Evolutionary conservation across 2,113 vertebrate genomes (phyloP), one percentile per base, ranked within the genome.

Genomic region (Ciconia maguari): DNA sequence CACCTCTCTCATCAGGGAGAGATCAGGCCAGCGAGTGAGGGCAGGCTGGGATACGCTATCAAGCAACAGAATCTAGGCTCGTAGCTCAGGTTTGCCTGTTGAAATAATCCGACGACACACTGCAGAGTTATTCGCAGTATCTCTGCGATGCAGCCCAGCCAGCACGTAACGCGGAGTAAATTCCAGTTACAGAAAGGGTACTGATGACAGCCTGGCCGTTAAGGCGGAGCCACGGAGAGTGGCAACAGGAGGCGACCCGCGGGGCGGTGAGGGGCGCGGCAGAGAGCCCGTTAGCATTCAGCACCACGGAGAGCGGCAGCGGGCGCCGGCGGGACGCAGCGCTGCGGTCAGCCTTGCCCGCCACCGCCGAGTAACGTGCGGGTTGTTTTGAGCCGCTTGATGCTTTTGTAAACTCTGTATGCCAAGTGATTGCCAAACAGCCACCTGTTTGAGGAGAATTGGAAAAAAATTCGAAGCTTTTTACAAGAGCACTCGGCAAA

Each of bases 301-400:
- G 89, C 62, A 86, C 97, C 89, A 12, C 10, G 97, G 96, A 96
- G 60, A 97, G 94, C 30, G 71, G 41, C 54, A 13, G 55, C 41
- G 29, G 16, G 26, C 22, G 22, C 22, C 6, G n/a, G 42, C 27
- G 29, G 52, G 7, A 1, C 30, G 58, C 72, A 27, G 51, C 13
- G 9, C 38, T 12, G 5, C 30, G 0, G 62, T 89, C 55, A n/a
- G 32, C 30, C 70, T 49, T 48, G 4, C 42, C 8, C 27, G 30
- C 55, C 80, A 6, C 70, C 69, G 85, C 68, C 22, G 42, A 16
- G 29, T 16, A 61, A 65, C 92, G 3, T 0, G 42, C 19, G 16
- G 16, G 48, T 38, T 71, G 22, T 54, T 94, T 81, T 70, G 36
- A 87, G 65, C 18, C 75, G 7, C 86, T 27, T 10, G 38, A 7